Evolutionary conservation across 2,113 vertebrate genomes (phyloP).

Genomic region (human (Homo sapiens)): GRCh38 chr14:54416501-54417000

Average conservation of each 20-base stretch:
- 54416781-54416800: not conserved
- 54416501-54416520: conserved; percentile 23
- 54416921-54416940: not conserved
- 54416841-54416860: not conserved
- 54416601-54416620: not conserved
- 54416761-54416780: not conserved
- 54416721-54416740: not conserved
- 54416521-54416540: not conserved
- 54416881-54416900: conserved; percentile 6
- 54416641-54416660: not conserved
- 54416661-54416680: not conserved
- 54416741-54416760: not conserved
- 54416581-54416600: not conserved
- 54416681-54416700: not conserved
- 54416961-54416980: not conserved
- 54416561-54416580: not conserved
- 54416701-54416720: not conserved
- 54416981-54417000: not conserved
- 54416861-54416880: not conserved
- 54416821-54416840: not conserved
- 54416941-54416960: not conserved
- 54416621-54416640: not conserved
- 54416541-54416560: not conserved
- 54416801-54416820: not conserved
- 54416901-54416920: not conserved